Percentiles rank a stretch among this genome's conserved stretches.
These are phyloP conservation scores for Drosophila subobscura DNA, from an alignment of 1,140 invertebrate genomes.

Conservation along the genomic window DNA sequence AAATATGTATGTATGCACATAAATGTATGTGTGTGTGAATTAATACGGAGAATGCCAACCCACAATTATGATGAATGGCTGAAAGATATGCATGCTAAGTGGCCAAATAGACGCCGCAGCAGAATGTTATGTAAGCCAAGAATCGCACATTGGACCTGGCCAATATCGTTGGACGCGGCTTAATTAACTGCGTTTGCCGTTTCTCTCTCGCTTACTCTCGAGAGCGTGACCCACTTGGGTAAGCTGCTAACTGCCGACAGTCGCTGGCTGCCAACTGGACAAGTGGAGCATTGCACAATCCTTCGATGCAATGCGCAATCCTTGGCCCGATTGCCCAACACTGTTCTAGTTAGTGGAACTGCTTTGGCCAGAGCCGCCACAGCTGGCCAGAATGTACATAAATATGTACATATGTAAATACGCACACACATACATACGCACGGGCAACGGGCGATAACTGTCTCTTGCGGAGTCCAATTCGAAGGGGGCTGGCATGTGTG, in stretches of 20 bases:
- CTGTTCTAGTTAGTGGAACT: constrained; percentile 43
- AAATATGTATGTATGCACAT: no score
- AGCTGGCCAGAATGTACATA: constrained; percentile 17
- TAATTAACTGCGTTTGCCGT: constrained; percentile 36
- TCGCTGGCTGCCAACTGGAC: constrained; percentile 14
- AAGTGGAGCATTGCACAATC: constrained; percentile 32
- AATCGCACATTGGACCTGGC: constrained; percentile 24
- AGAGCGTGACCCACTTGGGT: constrained; percentile 37
- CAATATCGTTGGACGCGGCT: constrained; percentile 21
- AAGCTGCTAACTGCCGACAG: constrained; percentile 19
- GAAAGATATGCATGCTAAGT: not conserved
- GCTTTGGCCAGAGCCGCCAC: constrained; percentile 7
- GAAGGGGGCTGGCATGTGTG: no score
- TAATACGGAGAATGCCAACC: no score
- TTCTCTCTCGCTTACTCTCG: constrained; percentile 10
- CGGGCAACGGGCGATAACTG: no score
- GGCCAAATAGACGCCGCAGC: constrained; percentile 8
- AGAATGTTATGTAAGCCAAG: constrained; percentile 22
- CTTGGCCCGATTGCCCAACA: constrained; percentile 30
- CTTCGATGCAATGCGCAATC: constrained; percentile 28
- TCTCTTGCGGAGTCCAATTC: no score
- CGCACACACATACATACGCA: no score
- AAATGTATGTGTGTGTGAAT: no score
- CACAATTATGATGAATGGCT: not conserved
- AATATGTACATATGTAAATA: not conserved